These are phyloP conservation scores for Smutsia temminckii DNA, from an alignment of 2,797 vertebrate species.

Conservation along the genomic window DNA sequence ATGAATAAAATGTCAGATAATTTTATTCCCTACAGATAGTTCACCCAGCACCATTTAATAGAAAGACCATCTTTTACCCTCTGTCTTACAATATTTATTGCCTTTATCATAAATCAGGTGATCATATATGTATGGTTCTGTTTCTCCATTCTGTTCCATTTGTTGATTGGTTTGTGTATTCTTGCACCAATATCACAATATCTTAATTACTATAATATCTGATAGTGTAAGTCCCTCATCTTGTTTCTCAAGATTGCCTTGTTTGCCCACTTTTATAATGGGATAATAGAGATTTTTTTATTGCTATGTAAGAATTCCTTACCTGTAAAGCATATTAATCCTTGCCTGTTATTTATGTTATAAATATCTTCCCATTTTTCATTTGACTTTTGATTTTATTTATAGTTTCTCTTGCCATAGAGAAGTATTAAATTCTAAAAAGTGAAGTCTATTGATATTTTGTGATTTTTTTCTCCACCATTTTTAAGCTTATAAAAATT, in stretches of 20 bases:
- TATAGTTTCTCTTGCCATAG: conserved; percentile 29
- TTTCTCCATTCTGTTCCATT: neutral
- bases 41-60: neutral
- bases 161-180: neutral
- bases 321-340: conserved; percentile 14
- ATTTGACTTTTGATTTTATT: conserved; percentile 48
- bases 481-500: conserved; percentile 43
- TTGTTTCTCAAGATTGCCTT: neutral
- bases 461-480: neutral
- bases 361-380: conserved; percentile 41
- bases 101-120: neutral
- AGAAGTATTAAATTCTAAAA: conserved; percentile 50
- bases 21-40: neutral
- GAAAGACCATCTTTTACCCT: neutral
- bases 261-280: neutral
- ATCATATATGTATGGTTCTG: neutral
- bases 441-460: neutral
- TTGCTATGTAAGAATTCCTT: conserved; percentile 20
- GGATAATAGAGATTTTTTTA: neutral
- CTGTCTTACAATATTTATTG: neutral
- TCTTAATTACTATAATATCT: neutral
- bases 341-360: conserved; percentile 4
- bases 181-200: neutral
- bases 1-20: neutral
- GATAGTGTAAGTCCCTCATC: neutral